A percentile compares a stretch with the other conserved stretches of the same genome.
Conservation (phyloP, 2,888 invertebrate genomes). For the Theretra japonica region DNA sequence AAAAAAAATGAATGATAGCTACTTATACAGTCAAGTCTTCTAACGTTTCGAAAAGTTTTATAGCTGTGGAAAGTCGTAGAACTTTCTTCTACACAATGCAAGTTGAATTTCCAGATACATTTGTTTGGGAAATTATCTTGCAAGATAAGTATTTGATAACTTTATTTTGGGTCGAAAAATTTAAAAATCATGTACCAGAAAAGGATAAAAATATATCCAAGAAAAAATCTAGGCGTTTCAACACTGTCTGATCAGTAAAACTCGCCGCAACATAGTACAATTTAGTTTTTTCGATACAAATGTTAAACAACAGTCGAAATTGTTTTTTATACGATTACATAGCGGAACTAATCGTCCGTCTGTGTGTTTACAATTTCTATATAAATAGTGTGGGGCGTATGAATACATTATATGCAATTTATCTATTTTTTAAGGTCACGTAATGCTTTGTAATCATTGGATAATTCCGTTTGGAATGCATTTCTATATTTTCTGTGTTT, state of each 20-base stretch:
- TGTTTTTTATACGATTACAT: conserved; percentile 19
- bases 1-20: too few relatives aligned
- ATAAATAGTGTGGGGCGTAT: not conserved
- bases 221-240: not conserved
- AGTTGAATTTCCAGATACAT: too few relatives aligned
- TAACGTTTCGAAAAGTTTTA: too few relatives aligned
- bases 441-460: not conserved
- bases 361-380: conserved; percentile 25
- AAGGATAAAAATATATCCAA: too few relatives aligned
- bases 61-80: too few relatives aligned
- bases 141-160: too few relatives aligned
- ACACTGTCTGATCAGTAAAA: not conserved
- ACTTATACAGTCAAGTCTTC: too few relatives aligned
- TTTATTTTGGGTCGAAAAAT: too few relatives aligned
- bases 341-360: conserved; percentile 20
- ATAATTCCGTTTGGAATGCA: not conserved
- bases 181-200: too few relatives aligned
- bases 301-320: conserved; percentile 21
- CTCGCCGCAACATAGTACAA: not conserved
- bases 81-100: too few relatives aligned
- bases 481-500: not conserved
- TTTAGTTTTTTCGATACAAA: conserved; percentile 12
- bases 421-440: not conserved
- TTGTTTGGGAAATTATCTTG: too few relatives aligned
- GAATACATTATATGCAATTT: conserved; percentile 20